phyloP scores from a whole-genome alignment of 2,888 invertebrate genomes.

The Dasypogon diadema region DNA sequence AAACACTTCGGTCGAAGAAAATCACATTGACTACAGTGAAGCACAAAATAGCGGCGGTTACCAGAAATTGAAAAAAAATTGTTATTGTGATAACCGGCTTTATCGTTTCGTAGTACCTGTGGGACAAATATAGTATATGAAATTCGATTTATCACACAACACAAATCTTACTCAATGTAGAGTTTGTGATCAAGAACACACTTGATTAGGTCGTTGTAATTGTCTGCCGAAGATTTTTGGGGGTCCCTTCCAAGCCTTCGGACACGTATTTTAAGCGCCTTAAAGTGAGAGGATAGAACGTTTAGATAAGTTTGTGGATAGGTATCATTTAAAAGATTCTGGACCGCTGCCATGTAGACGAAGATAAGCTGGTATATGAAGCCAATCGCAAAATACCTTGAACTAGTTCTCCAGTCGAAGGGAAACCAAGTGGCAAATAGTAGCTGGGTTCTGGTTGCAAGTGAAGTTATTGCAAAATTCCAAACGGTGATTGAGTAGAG shows the following conservation, averaged over 20 bases:
- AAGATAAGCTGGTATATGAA: slow-evolving; percentile 45
- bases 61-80: not conserved
- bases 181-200: slow-evolving; percentile 44
- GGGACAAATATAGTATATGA: too few relatives aligned
- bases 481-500: not conserved
- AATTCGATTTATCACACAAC: too few relatives aligned
- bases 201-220: slow-evolving; percentile 38
- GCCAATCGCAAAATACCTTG: slow-evolving; percentile 9
- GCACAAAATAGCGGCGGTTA: not conserved
- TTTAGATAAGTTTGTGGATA: slow-evolving; percentile 34
- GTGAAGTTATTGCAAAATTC: not conserved
- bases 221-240: slow-evolving; percentile 2
- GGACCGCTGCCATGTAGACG: slow-evolving; percentile 2
- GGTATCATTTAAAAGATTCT: slow-evolving; percentile 37
- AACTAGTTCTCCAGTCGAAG: slow-evolving; percentile 33
- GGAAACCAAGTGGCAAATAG: slow-evolving; percentile 51
- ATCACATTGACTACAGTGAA: not conserved
- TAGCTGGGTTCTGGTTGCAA: not conserved
- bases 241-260: slow-evolving; percentile 14
- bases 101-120: not conserved
- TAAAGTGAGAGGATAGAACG: slow-evolving; percentile 26
- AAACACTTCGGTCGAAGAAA: not conserved
- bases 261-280: slow-evolving; percentile 11
- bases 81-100: not conserved
- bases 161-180: too few relatives aligned